Conservation (phyloP, 2,113 vertebrate genomes). For the Psammodynastes pulverulentus region DNA sequence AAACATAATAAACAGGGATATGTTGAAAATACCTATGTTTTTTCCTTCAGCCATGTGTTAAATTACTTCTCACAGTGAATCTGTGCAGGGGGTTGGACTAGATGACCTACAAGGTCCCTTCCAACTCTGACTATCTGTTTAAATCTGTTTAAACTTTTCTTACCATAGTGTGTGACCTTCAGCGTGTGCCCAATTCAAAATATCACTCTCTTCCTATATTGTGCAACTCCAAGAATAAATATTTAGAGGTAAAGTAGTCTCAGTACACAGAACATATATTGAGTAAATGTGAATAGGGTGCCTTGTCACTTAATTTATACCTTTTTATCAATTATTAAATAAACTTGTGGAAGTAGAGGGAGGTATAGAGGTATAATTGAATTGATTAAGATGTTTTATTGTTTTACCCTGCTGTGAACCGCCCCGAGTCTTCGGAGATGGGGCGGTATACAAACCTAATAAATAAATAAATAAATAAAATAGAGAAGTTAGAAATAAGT, state of each 20-base stretch:
- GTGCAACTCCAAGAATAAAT: neutral
- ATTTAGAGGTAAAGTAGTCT: neutral
- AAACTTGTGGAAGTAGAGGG: neutral
- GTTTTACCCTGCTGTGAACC: too few relatives aligned
- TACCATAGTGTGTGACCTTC: neutral
- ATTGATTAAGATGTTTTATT: too few relatives aligned
- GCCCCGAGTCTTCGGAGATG: too few relatives aligned
- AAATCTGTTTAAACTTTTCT: too few relatives aligned
- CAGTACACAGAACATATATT: neutral
- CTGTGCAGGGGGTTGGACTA: too few relatives aligned
- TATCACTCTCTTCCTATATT: neutral
- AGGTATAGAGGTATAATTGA: too few relatives aligned
- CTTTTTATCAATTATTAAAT: neutral
- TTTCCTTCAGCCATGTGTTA: neutral
- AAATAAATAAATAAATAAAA: too few relatives aligned
- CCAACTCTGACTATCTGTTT: too few relatives aligned
- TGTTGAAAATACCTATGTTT: neutral
- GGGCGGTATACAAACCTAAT: too few relatives aligned
- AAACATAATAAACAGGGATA: neutral
- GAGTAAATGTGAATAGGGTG: neutral
- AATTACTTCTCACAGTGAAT: neutral
- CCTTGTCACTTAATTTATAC: neutral
- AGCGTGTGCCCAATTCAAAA: neutral
- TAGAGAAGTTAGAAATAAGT: neutral
- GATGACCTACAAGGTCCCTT: too few relatives aligned